Evolutionary conservation across 2,888 invertebrate genomes (phyloP).

Genomic region (Chromoteleia sp.): DNA sequence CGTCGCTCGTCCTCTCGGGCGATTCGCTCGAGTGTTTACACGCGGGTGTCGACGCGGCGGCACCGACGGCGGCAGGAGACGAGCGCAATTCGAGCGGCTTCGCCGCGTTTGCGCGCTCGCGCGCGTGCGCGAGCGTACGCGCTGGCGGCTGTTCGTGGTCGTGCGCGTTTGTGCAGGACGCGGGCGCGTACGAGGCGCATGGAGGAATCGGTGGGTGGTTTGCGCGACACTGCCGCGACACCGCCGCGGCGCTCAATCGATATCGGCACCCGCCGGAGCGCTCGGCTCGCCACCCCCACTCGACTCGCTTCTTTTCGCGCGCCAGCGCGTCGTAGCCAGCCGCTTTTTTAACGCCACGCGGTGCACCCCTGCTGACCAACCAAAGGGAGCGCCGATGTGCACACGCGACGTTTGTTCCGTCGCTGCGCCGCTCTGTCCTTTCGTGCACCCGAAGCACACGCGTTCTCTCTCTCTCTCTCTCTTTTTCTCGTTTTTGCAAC

Average conservation of each 20-base stretch:
- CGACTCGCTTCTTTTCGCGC: constrained; percentile 11
- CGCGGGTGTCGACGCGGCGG: constrained; percentile 31
- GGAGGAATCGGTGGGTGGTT: constrained; percentile 32
- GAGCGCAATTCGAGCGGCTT: constrained; percentile 2
- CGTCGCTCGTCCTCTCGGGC: not conserved
- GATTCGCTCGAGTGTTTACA: constrained; percentile 39
- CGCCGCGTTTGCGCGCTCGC: constrained; percentile 29
- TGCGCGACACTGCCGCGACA: constrained; percentile 40
- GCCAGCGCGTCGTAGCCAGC: constrained; percentile 31
- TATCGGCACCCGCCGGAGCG: constrained; percentile 39
- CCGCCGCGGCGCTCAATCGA: constrained; percentile 32
- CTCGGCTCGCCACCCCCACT: constrained; percentile 5
- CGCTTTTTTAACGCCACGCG: constrained; percentile 43
- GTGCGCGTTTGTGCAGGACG: too few relatives aligned
- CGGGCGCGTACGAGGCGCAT: too few relatives aligned
- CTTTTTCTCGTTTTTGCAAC: not conserved
- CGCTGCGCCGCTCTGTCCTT: not conserved
- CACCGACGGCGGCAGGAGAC: constrained; percentile 1
- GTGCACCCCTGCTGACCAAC: constrained; percentile 36
- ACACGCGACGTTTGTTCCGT: constrained; percentile 29
- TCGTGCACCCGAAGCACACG: too few relatives aligned
- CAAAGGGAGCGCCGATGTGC: constrained; percentile 26
- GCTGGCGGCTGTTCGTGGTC: too few relatives aligned
- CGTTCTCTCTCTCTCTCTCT: too few relatives aligned
- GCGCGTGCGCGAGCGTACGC: too few relatives aligned